Evolutionary conservation across 64 coral and sea anemone species (phyloP).

Genomic region (Exaiptasia diaphana): DNA sequence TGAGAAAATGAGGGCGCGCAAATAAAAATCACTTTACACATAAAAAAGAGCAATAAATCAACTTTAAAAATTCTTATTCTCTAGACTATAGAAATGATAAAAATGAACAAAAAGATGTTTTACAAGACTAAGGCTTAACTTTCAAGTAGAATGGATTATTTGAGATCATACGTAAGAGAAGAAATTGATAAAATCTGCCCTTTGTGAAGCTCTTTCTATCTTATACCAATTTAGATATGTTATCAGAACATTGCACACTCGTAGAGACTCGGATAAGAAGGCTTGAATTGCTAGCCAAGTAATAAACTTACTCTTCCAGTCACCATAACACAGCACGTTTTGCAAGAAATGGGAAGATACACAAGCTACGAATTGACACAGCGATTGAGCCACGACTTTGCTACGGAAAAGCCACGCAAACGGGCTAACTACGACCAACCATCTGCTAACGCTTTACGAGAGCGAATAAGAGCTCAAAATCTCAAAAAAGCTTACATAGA

Average conservation of each 20-base stretch:
- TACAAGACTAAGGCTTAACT: neutral
- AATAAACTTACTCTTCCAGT: neutral
- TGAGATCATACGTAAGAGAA: neutral
- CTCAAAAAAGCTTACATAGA: slow-evolving; percentile 88
- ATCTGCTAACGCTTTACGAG: slow-evolving; percentile 79
- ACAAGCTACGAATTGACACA: neutral
- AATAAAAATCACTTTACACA: neutral
- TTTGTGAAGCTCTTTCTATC: slow-evolving; percentile 15
- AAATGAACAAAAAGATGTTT: neutral
- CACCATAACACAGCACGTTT: neutral
- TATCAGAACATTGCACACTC: slow-evolving; percentile 16
- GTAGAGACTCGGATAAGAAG: neutral
- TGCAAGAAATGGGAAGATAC: neutral
- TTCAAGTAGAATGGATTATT: neutral
- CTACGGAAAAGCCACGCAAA: neutral
- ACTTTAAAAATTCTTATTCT: too few species aligned
- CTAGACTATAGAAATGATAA: neutral
- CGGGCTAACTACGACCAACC: slow-evolving; percentile 49
- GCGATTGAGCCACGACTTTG: neutral
- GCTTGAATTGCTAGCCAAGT: neutral
- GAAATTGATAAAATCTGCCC: neutral
- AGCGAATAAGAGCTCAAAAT: slow-evolving; percentile 80
- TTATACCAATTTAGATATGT: slow-evolving; percentile 25
- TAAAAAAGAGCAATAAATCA: too few species aligned
- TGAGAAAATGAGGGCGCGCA: neutral